Evolutionary conservation across 2,113 vertebrate species (phyloP), one percentile per base, ranked within the genome.

Genomic region (Sphyrna mokarran): DNA sequence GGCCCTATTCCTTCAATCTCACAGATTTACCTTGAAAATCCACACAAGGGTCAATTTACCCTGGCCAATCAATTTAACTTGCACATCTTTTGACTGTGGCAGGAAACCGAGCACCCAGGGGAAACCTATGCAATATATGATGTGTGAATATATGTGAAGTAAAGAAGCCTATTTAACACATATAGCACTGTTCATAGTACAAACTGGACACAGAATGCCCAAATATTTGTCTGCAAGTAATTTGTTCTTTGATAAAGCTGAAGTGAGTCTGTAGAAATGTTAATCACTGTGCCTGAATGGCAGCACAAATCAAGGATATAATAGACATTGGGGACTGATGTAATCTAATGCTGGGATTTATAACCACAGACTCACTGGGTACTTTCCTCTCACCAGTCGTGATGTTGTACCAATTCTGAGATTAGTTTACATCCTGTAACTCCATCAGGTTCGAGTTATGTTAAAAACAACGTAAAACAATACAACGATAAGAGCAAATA

Each of bases 401-500:
- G 58, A 68, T 93, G 33, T 68, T 37, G 89, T 18, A 22, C 63
- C 61, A 93, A 93, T n/a, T 37, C 18, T 93, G 61, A 93, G 33
- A 68, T 93, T 93, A 68, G 33, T n/a, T 93, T 93, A 93, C 33
- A 66, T 93, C 66, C 66, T 93, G 89, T 37, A 93, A 93, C 16
- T n/a, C 89, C n/a, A 66, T 93, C 63, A 37, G 33, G 66, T 93
- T 66, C 40, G 16, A 68, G 33, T 93, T 20, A 20, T 93, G 58
- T 16, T 93, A n/a, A 66, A 91, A 93, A 40, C 61, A 66, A 66
- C 63, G 87, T 63, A 63, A 63, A 63, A 63, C n/a, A 37, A 91
- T 37, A 37, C 89, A 93, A 93, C 6, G 61, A 33, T 58, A 91
- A 61, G 63, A 66, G 89, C 66, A 93, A 93, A 93, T 33, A 93